Percentiles rank a stretch among this genome's conserved stretches.
Evolutionary conservation across 2,797 vertebrate species (phyloP).

Genomic region (Ctenopoma kingsleyae): DNA sequence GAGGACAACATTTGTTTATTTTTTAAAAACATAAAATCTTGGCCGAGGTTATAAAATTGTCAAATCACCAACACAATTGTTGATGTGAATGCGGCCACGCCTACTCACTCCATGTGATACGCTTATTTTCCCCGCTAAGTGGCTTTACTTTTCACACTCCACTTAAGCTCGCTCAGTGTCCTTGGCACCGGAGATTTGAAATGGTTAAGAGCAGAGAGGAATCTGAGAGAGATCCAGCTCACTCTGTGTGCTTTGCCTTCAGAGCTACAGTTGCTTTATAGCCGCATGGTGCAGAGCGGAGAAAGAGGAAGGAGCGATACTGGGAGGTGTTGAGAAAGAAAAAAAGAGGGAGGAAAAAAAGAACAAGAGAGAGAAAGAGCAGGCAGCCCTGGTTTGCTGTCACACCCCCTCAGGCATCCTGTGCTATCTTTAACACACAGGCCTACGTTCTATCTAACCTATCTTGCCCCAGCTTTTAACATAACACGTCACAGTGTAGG

Average conservation of each 20-base stretch:
- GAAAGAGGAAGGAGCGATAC: conserved; percentile 41
- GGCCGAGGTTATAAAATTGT: conserved; percentile 38
- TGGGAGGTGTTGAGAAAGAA: conserved; percentile 63
- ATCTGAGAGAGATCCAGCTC: conserved; percentile 60
- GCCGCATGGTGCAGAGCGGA: conserved; percentile 64
- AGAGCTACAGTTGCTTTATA: conserved; percentile 65
- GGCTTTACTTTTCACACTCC: conserved; percentile 68
- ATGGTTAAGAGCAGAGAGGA: conserved; percentile 63
- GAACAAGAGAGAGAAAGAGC: conserved; percentile 54
- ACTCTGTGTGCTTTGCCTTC: conserved; percentile 50
- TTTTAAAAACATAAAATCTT: conserved; percentile 15
- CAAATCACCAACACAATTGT: conserved; percentile 48
- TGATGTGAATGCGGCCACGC: conserved; percentile 44
- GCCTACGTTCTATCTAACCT: conserved; percentile 76
- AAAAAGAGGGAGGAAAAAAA: conserved; percentile 24
- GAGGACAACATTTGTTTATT: conserved; percentile 31
- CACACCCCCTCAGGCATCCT: conserved; percentile 75
- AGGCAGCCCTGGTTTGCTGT: conserved; percentile 72
- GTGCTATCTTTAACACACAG: conserved; percentile 80
- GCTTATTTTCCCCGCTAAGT: conserved; percentile 55
- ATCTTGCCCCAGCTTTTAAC: conserved; percentile 66
- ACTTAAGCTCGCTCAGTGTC: conserved; percentile 50
- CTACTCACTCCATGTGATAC: conserved; percentile 52
- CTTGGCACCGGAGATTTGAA: conserved; percentile 65
- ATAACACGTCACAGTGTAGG: conserved; percentile 50